Base-by-base conservation (phyloP, 2,888 invertebrate genomes). In the Boloria euphrosyne region DNA sequence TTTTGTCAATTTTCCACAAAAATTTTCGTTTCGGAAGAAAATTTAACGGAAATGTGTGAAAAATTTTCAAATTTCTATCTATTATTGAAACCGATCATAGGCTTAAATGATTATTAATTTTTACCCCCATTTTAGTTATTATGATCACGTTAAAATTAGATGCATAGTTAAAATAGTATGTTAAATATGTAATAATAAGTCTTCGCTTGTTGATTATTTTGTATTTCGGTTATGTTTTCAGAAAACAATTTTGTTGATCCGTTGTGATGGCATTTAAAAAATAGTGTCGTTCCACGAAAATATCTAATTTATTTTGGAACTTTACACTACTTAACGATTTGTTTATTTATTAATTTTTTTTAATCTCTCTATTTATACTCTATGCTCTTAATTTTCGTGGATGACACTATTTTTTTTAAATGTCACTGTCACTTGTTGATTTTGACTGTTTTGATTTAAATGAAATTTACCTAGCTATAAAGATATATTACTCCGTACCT, bases 401-500 rank as follows among this genome's bases (percentile, higher is more conserved):
- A 44, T 58, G 58, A 54, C 62, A 66, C 60, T 46, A 53, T 49
- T 66, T 68, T 50, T 43, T 66, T 64, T 57, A 18, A 58, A 43
- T 64, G 60, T 46, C 62, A 31, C 49, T 54, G 52, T 64, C 22
- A 53, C 13, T 57, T 67, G 72, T 72, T 72, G 72, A 68, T 63
- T 73, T 72, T 68, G 58, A 74, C 70, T 71, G 68, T 69, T 73
- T 55, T 71, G 52, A 70, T 71, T 69, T 78, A 78, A 67, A 70
- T 68, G 71, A 69, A 65, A 72, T 70, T 69, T 72, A 72, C 59
- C 62, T 72, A 72, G 69, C 72, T 70, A 76, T 78, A 80, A 71
- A 73, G 72, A 76, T 79, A 80, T 78, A 78, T 76, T 85, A 87
- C 86, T 86, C 82, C 82, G 87, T 87, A 88, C 87, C 87, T 88